Conservation (phyloP, 2,888 invertebrate species). For the Mongoloraphidia duomilia region DNA sequence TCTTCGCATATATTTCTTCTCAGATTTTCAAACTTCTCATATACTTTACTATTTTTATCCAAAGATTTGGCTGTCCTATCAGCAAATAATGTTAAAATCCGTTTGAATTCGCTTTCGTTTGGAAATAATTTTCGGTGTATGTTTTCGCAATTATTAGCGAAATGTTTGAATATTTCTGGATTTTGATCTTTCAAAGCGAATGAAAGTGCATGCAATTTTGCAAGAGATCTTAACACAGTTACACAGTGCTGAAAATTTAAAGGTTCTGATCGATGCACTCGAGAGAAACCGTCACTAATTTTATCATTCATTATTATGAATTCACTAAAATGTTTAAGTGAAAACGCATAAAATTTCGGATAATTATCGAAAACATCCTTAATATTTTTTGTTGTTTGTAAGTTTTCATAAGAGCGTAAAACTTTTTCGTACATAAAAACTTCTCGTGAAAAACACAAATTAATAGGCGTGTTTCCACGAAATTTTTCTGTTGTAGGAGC, state of each 20-base stretch:
- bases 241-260: constrained; percentile 1
- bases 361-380: neutral
- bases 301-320: constrained; percentile 14
- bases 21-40: too few species aligned
- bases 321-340: constrained; percentile 8
- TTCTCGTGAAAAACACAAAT: constrained; percentile 1
- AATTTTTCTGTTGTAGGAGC: neutral
- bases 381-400: neutral
- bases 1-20: too few species aligned
- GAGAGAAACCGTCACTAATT: neutral
- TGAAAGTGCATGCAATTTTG: constrained; percentile 1
- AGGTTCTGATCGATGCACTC: neutral
- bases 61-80: too few species aligned
- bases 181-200: constrained; percentile 1
- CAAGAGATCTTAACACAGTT: neutral
- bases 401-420: constrained; percentile 2
- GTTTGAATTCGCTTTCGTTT: too few species aligned
- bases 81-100: too few species aligned
- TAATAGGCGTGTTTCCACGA: neutral
- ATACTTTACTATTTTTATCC: too few species aligned
- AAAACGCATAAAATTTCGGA: neutral
- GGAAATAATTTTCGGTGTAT: too few species aligned
- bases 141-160: neutral
- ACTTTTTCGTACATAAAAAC: constrained; percentile 1
- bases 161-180: neutral